Conservation (phyloP, 2,888 invertebrate species). For the Troides aeacus region DNA sequence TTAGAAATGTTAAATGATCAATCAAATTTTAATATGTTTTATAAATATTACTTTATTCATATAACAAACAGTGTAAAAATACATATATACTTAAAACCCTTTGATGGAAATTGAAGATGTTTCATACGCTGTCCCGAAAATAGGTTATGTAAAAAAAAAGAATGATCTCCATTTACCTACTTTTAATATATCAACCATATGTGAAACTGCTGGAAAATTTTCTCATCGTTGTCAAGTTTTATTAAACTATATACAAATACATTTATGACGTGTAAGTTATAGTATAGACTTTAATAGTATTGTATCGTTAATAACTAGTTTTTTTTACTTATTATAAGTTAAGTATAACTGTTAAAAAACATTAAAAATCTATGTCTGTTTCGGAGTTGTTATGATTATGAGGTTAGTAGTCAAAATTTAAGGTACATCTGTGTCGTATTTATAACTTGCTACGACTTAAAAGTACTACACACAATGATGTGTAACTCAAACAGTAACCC, state of each 20-base stretch:
- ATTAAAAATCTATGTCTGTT: no score
- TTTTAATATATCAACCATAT: background rate
- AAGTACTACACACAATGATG: background rate
- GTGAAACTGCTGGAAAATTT: constrained; percentile 1
- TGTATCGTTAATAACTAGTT: no score
- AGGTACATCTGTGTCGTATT: background rate
- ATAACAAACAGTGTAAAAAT: no score
- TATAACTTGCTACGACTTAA: background rate
- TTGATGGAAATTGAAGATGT: background rate
- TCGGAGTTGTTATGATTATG: no score
- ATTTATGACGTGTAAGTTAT: no score
- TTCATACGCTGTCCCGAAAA: background rate
- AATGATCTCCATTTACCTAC: background rate
- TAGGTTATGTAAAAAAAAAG: background rate
- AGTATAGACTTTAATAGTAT: no score
- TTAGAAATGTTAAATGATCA: no score
- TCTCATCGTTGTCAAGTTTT: no score
- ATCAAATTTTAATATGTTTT: background rate
- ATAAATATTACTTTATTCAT: background rate
- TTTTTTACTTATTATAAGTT: no score
- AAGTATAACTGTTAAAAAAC: no score
- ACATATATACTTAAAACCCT: no score
- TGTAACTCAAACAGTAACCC: background rate
- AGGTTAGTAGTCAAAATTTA: background rate
- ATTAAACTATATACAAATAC: background rate